Percentiles rank a stretch among this genome's conserved stretches.
Evolutionary conservation across 2,888 invertebrate genomes (phyloP).

Genomic region (Pemphredon lugubris): DNA sequence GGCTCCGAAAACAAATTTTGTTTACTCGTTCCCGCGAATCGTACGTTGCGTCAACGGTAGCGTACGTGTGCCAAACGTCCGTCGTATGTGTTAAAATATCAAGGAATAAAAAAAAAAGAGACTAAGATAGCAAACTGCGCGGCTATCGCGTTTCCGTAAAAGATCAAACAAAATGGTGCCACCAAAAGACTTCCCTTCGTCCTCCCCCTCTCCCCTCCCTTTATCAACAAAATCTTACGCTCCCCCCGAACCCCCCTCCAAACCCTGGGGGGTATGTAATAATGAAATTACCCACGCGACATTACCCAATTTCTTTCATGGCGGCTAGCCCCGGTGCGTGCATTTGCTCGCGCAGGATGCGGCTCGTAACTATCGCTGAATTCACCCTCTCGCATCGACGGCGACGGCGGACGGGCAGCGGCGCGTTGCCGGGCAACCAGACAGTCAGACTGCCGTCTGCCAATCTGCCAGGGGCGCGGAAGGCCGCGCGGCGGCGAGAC

Average conservation of each 20-base stretch:
- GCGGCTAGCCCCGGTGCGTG: not conserved
- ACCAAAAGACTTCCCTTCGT: not conserved
- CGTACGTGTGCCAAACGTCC: too few species aligned
- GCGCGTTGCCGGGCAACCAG: constrained; percentile 78
- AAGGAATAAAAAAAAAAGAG: too few species aligned
- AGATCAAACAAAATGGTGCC: not conserved
- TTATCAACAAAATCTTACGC: not conserved
- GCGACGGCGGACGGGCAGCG: constrained; percentile 64
- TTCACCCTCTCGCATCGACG: constrained; percentile 71
- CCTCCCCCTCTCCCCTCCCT: not conserved
- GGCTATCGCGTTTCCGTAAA: too few species aligned
- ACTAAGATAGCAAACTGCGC: too few species aligned
- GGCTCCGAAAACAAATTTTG: too few species aligned
- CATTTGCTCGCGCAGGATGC: constrained; percentile 57
- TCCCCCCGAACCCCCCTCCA: too few species aligned
- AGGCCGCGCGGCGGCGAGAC: constrained; percentile 39
- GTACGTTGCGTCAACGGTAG: too few species aligned
- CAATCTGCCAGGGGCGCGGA: constrained; percentile 68
- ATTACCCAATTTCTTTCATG: not conserved
- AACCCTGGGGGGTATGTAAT: not conserved
- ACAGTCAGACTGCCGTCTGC: constrained; percentile 76
- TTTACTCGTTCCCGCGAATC: too few species aligned
- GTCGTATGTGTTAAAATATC: too few species aligned
- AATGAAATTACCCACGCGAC: not conserved
- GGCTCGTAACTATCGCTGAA: constrained; percentile 54